Conservation (phyloP, 92 coral and sea anemone genomes). For the Palythoa heliodiscus region DNA sequence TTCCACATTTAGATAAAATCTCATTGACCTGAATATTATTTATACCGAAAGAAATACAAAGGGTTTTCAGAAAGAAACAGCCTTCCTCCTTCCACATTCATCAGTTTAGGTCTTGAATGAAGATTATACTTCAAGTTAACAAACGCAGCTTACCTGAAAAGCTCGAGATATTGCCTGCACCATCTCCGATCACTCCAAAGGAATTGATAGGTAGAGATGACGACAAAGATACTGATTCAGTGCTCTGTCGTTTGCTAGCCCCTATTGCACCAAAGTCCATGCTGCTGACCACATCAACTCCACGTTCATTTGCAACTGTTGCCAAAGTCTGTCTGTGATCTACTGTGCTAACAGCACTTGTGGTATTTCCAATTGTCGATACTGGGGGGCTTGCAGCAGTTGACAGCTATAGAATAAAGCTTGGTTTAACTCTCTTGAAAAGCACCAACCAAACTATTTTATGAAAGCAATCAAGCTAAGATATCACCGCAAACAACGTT, state of each 20-base stretch:
- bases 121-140: neutral
- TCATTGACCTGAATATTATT: no score
- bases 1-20: no score
- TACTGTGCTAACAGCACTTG: conserved; percentile 76
- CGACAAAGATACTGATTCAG: conserved; percentile 1
- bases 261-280: conserved; percentile 62
- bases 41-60: no score
- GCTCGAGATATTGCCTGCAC: conserved; percentile 52
- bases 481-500: no score
- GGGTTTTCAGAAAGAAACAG: no score
- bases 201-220: conserved; percentile 41
- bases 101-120: no score
- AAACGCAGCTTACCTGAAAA: conserved; percentile 55
- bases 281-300: conserved; percentile 29
- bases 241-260: conserved; percentile 39
- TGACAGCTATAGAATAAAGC: conserved; percentile 13
- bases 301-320: conserved; percentile 52
- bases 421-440: neutral
- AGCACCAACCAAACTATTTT: no score
- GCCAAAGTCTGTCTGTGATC: conserved; percentile 54
- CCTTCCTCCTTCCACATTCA: no score
- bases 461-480: no score
- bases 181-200: conserved; percentile 86
- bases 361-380: conserved; percentile 75
- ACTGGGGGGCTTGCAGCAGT: conserved; percentile 48